These are phyloP conservation scores for Anguilla rostrata DNA, from an alignment of 2,113 vertebrate species.

Conservation along the genomic window DNA sequence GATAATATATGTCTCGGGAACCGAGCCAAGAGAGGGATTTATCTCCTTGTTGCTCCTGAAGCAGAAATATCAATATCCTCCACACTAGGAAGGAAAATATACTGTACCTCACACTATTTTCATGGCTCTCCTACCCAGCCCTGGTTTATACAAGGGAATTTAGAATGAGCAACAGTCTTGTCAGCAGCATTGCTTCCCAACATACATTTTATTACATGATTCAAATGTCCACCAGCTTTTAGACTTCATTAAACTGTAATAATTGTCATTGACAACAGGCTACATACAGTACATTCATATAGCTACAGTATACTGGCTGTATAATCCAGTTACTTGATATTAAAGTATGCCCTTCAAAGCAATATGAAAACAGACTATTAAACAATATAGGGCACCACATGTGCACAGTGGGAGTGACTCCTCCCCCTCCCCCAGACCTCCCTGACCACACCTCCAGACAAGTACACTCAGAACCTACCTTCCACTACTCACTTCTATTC, in stretches of 20 bases:
- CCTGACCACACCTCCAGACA: background rate
- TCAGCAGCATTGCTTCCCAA: background rate
- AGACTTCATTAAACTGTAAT: background rate
- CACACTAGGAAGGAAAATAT: background rate
- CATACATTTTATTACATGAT: background rate
- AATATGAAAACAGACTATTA: too few species aligned
- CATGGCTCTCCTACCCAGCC: background rate
- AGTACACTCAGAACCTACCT: too few species aligned
- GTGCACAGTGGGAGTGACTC: background rate
- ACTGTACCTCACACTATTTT: background rate
- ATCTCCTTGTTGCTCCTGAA: background rate
- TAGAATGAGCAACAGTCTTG: background rate
- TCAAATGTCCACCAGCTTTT: background rate
- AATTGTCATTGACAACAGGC: background rate
- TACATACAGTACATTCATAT: background rate
- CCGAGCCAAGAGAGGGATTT: background rate
- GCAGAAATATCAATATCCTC: background rate
- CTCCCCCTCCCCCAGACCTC: background rate
- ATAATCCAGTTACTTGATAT: background rate
- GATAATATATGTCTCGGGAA: constrained; percentile 9
- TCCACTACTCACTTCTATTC: too few species aligned
- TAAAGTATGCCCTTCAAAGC: too few species aligned
- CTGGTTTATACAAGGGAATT: background rate
- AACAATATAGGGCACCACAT: background rate
- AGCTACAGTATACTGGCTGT: background rate